Percentiles rank a stretch among this genome's conserved stretches.
These are phyloP conservation scores for Columba guinea DNA, from an alignment of 2,797 vertebrate species.

Conservation along the genomic window DNA sequence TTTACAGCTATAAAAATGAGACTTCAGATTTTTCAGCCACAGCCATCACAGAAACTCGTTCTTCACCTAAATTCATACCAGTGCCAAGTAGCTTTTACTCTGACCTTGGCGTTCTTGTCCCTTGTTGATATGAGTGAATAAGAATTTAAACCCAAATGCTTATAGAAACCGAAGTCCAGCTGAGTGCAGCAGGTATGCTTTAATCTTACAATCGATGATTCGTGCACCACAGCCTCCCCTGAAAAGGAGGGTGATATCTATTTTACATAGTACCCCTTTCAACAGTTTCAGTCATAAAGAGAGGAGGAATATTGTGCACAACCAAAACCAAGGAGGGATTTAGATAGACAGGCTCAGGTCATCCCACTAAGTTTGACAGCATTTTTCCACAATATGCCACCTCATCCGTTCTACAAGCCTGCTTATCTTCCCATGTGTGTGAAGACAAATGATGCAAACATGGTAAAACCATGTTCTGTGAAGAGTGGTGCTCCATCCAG, in stretches of 20 bases:
- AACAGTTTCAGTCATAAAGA: background rate
- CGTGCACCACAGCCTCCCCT: background rate
- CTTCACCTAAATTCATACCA: background rate
- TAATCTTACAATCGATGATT: background rate
- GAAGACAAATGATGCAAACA: background rate
- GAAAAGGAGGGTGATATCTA: rapidly evolving
- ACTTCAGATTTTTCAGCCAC: background rate
- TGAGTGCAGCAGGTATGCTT: background rate
- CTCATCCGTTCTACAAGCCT: background rate
- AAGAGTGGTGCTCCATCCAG: background rate
- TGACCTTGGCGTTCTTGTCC: background rate
- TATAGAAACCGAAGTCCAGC: background rate
- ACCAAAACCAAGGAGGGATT: background rate
- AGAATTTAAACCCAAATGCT: background rate
- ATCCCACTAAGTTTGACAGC: background rate
- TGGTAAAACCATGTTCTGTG: background rate
- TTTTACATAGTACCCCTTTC: background rate
- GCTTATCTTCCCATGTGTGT: background rate
- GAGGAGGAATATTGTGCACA: background rate
- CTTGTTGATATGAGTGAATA: background rate
- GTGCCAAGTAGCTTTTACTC: background rate
- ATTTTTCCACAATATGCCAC: background rate
- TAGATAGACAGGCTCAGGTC: background rate
- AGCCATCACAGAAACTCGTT: background rate
- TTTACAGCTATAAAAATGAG: background rate